Evolutionary conservation across 2,797 vertebrate genomes (phyloP), one percentile per base, ranked within the genome.

Genomic region (Phoeniculus purpureus): DNA sequence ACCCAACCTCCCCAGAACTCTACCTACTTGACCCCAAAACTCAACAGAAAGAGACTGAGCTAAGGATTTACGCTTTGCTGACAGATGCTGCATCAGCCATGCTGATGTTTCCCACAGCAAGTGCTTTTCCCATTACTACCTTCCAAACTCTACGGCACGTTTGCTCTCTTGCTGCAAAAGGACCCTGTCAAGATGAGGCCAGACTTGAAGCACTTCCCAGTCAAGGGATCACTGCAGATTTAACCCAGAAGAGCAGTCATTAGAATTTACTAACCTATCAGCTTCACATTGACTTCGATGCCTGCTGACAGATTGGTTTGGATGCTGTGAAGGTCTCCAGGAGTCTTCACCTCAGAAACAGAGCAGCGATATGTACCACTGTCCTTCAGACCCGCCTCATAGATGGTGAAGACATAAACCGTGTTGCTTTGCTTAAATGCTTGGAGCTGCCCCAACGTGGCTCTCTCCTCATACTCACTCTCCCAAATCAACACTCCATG

Each of bases 341-440:
- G 92, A 37, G 75, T 45, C 14, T 81, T 97, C 92, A 98, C 79
- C 82, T 98, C 97, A 1, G 92, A 97, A 29, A 97, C 98, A 15
- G 93, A 95, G 68, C 98, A 99, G 16, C 68, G 72, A 92, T 99
- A 99, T 0, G 14, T 18, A 2, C 98, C 99, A 3, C 96, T 91
- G 70, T 99, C 98, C 62, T 97, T 85, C 17, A 96, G 90, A 66
- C 91, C 95, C 67, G 94, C 95, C 10, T 97, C 92, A 25, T 58
- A 96, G 76, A 99, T 56, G 50, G 50, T 97, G 60, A 99, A 95
- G 54, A 79, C 52, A 52, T 98, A 98, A 83, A 97, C 70, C 3
- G 55, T 55, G n/a, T 96, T 89, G 34, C 81, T 97, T 43, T 56
- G 87, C 76, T 98, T 98, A 16, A 94, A 90, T 3, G 97, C 95